Percentiles rank a stretch among this genome's conserved stretches.
Evolutionary conservation across 2,888 invertebrate genomes (phyloP).

Genomic region (Aphrophora alni): DNA sequence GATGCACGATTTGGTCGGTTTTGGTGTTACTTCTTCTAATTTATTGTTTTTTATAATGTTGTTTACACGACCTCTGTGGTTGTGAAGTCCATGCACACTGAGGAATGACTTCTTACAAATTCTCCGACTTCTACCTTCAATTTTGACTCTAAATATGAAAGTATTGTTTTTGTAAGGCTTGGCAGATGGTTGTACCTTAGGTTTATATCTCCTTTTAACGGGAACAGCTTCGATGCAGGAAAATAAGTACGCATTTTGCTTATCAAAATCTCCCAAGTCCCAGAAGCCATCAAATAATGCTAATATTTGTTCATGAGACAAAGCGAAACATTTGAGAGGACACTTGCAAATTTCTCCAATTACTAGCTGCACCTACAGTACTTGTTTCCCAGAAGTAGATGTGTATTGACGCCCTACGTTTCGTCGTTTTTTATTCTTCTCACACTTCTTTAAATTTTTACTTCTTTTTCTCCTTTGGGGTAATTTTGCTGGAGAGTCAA

Average conservation of each 20-base stretch:
- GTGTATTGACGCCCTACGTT: too few species aligned
- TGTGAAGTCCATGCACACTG: neutral
- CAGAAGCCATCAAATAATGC: conserved; percentile 14
- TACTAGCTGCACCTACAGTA: too few species aligned
- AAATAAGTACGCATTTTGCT: conserved; percentile 11
- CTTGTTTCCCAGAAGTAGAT: conserved; percentile 3
- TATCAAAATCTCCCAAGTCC: conserved; percentile 17
- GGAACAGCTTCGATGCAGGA: conserved; percentile 6
- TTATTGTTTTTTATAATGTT: conserved; percentile 11
- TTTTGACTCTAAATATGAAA: neutral
- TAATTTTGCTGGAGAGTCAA: too few species aligned
- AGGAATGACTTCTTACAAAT: conserved; percentile 3
- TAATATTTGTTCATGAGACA: conserved; percentile 1
- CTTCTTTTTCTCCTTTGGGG: too few species aligned
- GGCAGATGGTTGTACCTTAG: too few species aligned
- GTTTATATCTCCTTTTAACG: conserved; percentile 14
- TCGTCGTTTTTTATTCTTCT: too few species aligned
- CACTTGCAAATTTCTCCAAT: conserved; percentile 3
- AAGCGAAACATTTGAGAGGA: conserved; percentile 6
- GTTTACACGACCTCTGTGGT: neutral
- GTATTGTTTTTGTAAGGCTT: conserved; percentile 7
- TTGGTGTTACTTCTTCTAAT: too few species aligned
- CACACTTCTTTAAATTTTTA: too few species aligned
- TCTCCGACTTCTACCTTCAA: neutral
- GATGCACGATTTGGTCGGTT: too few species aligned